These are phyloP conservation scores for Drosophila nikananu DNA, from an alignment of 1,140 invertebrate genomes.

Conservation along the genomic window DNA sequence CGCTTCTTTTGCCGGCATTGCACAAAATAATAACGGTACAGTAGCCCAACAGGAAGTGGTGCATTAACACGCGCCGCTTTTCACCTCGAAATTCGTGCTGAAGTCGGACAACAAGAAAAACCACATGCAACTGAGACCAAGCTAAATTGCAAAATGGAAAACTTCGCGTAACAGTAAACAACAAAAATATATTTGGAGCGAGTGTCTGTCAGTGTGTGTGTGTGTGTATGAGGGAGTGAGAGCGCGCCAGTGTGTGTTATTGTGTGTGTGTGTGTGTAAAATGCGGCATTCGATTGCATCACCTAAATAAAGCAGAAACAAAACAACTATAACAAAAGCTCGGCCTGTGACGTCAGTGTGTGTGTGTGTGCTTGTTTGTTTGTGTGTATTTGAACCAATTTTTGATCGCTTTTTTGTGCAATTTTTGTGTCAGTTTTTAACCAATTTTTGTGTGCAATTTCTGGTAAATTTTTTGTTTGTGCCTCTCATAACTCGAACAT, in stretches of 20 bases:
- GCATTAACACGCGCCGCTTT: slow-evolving; percentile 80
- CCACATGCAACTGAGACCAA: slow-evolving; percentile 11
- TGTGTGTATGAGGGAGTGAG: not conserved
- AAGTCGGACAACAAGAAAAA: slow-evolving; percentile 48
- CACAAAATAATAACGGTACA: slow-evolving; percentile 78
- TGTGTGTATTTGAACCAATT: not conserved
- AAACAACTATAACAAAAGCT: slow-evolving; percentile 30
- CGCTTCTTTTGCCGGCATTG: slow-evolving; percentile 64
- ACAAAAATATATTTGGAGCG: slow-evolving; percentile 33
- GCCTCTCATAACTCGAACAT: not conserved
- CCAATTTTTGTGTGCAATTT: not conserved
- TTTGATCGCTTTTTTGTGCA: not conserved
- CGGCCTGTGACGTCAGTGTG: slow-evolving; percentile 12
- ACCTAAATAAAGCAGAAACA: slow-evolving; percentile 50
- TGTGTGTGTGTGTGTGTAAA: slow-evolving; percentile 11
- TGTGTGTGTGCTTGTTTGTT: slow-evolving; percentile 7
- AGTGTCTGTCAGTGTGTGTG: slow-evolving; percentile 11
- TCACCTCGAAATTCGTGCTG: slow-evolving; percentile 50
- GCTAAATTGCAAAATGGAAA: slow-evolving; percentile 37
- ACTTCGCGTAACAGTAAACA: slow-evolving; percentile 50
- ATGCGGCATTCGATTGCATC: slow-evolving; percentile 65
- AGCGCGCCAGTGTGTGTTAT: not conserved
- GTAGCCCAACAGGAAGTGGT: slow-evolving; percentile 84
- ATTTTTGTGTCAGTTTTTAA: not conserved
- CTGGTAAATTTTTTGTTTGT: not conserved